Percentiles rank a stretch among this genome's conserved stretches.
Evolutionary conservation across 2,113 vertebrate species (phyloP).

Genomic region (Peromyscus maniculatus): DNA sequence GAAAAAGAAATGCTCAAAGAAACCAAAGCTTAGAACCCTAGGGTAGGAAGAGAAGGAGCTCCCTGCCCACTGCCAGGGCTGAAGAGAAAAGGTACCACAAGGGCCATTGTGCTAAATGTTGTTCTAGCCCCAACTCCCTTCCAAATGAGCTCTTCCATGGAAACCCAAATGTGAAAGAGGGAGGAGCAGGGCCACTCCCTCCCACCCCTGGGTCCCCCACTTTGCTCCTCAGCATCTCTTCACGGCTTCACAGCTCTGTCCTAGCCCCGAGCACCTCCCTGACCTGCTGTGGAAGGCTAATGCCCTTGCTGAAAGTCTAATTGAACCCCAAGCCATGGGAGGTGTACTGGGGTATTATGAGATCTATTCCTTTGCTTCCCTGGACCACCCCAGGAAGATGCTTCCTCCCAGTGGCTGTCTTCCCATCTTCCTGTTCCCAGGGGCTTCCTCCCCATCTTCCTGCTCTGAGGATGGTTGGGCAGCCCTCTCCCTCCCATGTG

Average conservation of each 20-base stretch:
- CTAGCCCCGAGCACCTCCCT: neutral
- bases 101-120: fast-evolving
- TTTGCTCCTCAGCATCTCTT: neutral
- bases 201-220: neutral
- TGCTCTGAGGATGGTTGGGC: neutral
- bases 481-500: neutral
- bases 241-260: neutral
- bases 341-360: neutral
- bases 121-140: neutral
- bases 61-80: no score
- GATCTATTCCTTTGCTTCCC: neutral
- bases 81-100: neutral
- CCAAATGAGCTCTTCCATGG: neutral
- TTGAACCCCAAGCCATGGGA: neutral
- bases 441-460: neutral
- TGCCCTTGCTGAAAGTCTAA: neutral
- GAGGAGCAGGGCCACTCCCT: neutral
- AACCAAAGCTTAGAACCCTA: neutral
- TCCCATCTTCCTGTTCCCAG: neutral
- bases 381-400: neutral
- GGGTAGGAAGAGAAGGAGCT: no score
- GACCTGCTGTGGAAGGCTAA: neutral
- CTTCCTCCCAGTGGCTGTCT: neutral
- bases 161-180: neutral
- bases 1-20: neutral